These are phyloP conservation scores for Solenopsis fugax DNA, from an alignment of 1,140 invertebrate species.

Conservation along the genomic window DNA sequence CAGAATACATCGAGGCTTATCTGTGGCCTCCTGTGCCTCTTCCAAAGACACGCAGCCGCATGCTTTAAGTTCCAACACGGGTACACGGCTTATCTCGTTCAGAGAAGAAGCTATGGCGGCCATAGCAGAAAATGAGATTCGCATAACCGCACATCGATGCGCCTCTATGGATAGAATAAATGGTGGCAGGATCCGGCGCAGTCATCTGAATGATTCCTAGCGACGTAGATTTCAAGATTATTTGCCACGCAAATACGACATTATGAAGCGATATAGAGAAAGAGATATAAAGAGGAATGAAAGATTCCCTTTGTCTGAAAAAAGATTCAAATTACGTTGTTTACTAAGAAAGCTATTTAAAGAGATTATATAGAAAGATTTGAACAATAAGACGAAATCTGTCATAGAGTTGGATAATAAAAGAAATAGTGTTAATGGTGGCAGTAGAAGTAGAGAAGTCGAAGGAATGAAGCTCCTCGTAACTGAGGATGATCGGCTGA, in stretches of 20 bases:
- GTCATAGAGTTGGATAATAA: constrained; percentile 8
- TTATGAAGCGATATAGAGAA: neutral
- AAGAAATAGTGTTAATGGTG: constrained; percentile 19
- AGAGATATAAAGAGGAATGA: neutral
- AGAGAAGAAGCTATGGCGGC: constrained; percentile 71
- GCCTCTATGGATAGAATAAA: constrained; percentile 68
- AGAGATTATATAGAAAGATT: neutral
- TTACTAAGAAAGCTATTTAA: neutral
- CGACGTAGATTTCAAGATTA: constrained; percentile 45
- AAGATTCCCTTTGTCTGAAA: neutral
- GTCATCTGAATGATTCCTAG: constrained; percentile 64
- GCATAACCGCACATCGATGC: constrained; percentile 67
- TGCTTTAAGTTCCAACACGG: constrained; percentile 73
- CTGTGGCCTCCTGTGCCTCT: constrained; percentile 41
- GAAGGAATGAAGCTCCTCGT: constrained; percentile 25
- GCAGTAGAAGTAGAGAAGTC: neutral
- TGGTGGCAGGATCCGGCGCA: constrained; percentile 18
- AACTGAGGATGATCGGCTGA: constrained; percentile 35
- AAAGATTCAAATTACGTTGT: neutral
- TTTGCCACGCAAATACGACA: constrained; percentile 3
- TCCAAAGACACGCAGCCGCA: constrained; percentile 61
- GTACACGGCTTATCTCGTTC: constrained; percentile 74
- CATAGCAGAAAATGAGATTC: constrained; percentile 77
- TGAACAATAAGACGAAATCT: neutral
- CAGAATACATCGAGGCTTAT: constrained; percentile 69